Percentiles rank a stretch among this genome's conserved stretches.
Evolutionary conservation across 1,140 invertebrate genomes (phyloP).

Genomic region (Macrosteles quadrilineatus): DNA sequence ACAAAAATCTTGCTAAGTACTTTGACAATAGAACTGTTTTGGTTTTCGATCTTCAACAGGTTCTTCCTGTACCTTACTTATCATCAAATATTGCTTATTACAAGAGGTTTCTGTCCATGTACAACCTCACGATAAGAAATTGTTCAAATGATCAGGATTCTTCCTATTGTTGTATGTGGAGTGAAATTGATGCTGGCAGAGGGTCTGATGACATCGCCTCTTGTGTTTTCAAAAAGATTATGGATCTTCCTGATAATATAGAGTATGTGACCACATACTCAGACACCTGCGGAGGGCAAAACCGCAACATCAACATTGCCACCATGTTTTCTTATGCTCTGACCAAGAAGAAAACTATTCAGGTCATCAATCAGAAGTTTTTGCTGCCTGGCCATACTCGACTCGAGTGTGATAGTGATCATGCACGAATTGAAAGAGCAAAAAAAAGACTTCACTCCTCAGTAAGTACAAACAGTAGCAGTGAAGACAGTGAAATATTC

Average conservation of each 20-base stretch:
- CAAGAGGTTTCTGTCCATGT: neutral
- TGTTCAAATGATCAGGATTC: too few species aligned
- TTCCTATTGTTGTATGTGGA: too few species aligned
- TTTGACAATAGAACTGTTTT: neutral
- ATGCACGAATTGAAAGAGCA: constrained; percentile 44
- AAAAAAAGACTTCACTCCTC: constrained; percentile 37
- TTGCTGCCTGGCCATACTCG: constrained; percentile 46
- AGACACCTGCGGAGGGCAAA: too few species aligned
- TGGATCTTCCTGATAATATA: too few species aligned
- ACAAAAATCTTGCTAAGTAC: neutral
- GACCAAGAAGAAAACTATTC: constrained; percentile 28
- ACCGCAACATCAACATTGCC: too few species aligned
- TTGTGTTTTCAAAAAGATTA: too few species aligned
- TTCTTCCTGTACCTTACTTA: neutral
- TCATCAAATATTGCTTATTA: neutral
- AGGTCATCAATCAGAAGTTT: constrained; percentile 47
- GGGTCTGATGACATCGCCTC: too few species aligned
- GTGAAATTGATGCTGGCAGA: too few species aligned
- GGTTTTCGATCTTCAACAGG: neutral
- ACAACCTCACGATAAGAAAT: too few species aligned
- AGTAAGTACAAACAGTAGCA: neutral
- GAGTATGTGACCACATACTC: too few species aligned
- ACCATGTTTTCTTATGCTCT: constrained; percentile 21
- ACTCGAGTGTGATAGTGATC: constrained; percentile 46
- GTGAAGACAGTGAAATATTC: neutral